phyloP scores from a whole-genome alignment of 2,113 vertebrate genomes.

The Sula dactylatra region DNA sequence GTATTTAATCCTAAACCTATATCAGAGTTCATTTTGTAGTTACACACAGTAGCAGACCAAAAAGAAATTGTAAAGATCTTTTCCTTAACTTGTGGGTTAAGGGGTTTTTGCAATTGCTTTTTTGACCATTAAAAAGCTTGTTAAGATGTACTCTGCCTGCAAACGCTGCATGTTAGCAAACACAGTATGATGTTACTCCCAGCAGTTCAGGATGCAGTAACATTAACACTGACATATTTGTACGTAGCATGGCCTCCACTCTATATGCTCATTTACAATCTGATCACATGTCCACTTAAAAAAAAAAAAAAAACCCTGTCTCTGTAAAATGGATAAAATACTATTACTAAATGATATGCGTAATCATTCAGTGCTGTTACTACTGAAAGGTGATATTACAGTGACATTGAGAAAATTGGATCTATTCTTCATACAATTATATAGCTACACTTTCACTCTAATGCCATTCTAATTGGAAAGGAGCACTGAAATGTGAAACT shows the following conservation, averaged over 20 bases:
- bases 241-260: background rate
- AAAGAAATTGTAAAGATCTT: background rate
- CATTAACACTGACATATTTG: conserved; percentile 36
- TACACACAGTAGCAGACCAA: background rate
- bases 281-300: conserved; percentile 64
- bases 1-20: background rate
- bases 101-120: background rate
- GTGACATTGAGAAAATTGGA: conserved; percentile 86
- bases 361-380: conserved; percentile 79
- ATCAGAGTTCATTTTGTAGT: background rate
- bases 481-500: conserved; percentile 80
- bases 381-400: conserved; percentile 80
- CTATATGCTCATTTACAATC: conserved; percentile 69
- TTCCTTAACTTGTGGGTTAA: background rate
- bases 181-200: background rate
- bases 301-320: conserved; percentile 39
- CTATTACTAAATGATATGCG: conserved; percentile 81
- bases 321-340: conserved; percentile 74
- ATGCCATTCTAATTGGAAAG: conserved; percentile 83
- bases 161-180: conserved; percentile 22
- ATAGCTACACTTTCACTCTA: conserved; percentile 75
- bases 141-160: background rate
- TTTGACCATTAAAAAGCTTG: background rate
- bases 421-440: conserved; percentile 85
- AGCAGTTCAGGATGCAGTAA: conserved; percentile 32